These are phyloP conservation scores for Exocentrus adspersus DNA, from an alignment of 2,888 invertebrate species.

Conservation along the genomic window DNA sequence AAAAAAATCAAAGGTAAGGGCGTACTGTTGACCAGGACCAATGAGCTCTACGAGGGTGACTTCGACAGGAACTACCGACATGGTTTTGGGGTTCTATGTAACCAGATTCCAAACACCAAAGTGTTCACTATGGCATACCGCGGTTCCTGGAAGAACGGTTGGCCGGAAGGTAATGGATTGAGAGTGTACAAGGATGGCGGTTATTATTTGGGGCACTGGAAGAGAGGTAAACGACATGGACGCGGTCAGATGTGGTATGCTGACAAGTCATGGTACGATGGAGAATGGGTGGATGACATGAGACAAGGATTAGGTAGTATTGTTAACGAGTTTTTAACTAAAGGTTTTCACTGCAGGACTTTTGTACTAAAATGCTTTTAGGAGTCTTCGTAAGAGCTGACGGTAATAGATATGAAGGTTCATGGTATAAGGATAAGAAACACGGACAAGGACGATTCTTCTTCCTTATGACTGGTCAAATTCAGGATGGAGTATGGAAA, in stretches of 20 bases:
- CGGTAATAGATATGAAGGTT: constrained; percentile 74
- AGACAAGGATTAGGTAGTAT: constrained; percentile 49
- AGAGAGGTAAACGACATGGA: constrained; percentile 66
- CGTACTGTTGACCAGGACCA: constrained; percentile 61
- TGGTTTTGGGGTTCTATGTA: constrained; percentile 69
- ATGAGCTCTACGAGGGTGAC: constrained; percentile 72
- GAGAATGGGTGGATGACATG: constrained; percentile 64
- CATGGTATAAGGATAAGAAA: constrained; percentile 68
- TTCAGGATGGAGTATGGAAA: constrained; percentile 74
- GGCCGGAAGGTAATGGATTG: constrained; percentile 69
- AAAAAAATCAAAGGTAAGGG: constrained; percentile 65
- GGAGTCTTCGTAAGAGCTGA: constrained; percentile 63
- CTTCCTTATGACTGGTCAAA: constrained; percentile 72
- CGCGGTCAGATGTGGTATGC: constrained; percentile 72
- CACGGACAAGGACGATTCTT: constrained; percentile 73
- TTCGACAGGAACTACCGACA: constrained; percentile 68
- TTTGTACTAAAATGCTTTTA: too few relatives aligned
- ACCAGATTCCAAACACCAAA: constrained; percentile 59
- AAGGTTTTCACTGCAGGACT: not conserved
- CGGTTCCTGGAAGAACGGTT: constrained; percentile 71
- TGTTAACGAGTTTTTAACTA: not conserved
- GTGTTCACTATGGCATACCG: constrained; percentile 66
- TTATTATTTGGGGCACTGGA: constrained; percentile 71
- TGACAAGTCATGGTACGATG: constrained; percentile 70
- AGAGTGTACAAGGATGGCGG: constrained; percentile 68